These are phyloP conservation scores for Paracyclopina nana DNA, from an alignment of 1,140 invertebrate genomes.

Conservation along the genomic window DNA sequence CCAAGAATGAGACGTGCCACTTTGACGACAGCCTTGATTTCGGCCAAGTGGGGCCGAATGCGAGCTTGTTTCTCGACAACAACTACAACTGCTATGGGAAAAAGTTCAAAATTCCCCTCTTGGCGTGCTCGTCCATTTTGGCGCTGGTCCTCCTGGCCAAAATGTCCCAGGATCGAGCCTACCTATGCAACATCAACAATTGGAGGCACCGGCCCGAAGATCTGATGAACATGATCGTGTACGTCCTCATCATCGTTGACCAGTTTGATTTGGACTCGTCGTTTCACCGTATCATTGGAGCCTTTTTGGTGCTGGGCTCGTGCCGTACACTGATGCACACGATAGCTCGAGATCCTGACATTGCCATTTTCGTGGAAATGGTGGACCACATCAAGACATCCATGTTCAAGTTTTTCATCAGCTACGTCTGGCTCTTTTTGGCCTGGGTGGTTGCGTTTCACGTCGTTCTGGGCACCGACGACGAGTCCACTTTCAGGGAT, in stretches of 20 bases:
- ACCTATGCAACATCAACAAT: not conserved
- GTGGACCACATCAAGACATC: not conserved
- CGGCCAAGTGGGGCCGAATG: not conserved
- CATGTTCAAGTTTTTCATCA: not conserved
- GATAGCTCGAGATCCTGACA: constrained; percentile 9
- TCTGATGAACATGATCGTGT: not conserved
- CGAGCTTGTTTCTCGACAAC: not conserved
- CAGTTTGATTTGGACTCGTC: not conserved
- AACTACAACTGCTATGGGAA: not conserved
- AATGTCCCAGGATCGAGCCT: not conserved
- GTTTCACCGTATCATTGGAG: not conserved
- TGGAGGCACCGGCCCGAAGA: not conserved
- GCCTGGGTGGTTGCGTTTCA: constrained; percentile 8
- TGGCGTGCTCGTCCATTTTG: not conserved
- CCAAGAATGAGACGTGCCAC: too few relatives aligned
- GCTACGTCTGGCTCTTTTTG: constrained; percentile 1
- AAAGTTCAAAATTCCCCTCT: not conserved
- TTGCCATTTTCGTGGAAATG: constrained; percentile 12
- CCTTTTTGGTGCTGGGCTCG: not conserved
- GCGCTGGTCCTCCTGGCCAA: not conserved
- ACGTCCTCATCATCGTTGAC: not conserved
- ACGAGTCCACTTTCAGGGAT: not conserved
- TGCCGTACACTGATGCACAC: not conserved
- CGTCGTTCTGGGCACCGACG: not conserved
- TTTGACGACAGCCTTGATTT: not conserved